Percentiles rank a stretch among this genome's conserved stretches.
Conservation (phyloP, 1,140 invertebrate genomes). For the Brachionus manjavacas region DNA sequence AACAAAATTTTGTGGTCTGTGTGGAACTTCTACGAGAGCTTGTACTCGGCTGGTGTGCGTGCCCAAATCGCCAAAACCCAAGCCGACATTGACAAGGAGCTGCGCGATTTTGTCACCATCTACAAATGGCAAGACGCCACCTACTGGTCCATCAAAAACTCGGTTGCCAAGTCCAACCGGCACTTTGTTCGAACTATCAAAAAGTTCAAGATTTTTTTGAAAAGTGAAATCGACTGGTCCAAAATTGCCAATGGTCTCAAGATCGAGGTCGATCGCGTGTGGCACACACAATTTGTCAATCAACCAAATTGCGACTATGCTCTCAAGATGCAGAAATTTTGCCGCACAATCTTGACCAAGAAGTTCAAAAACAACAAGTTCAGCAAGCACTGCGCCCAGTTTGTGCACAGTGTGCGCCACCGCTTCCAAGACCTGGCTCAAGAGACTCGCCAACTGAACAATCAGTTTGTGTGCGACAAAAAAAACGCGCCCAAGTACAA, state of each 20-base stretch:
- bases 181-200: background rate
- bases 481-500: background rate
- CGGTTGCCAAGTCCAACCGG: background rate
- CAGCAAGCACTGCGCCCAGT: background rate
- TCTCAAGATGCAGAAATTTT: background rate
- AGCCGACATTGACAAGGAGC: background rate
- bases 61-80: background rate
- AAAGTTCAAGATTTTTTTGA: background rate
- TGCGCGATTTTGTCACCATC: conserved; percentile 9
- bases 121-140: conserved; percentile 31
- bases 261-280: background rate
- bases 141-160: conserved; percentile 36
- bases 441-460: background rate
- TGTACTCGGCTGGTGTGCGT: background rate
- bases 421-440: background rate
- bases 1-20: conserved; percentile 19
- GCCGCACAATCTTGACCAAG: background rate
- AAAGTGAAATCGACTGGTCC: background rate
- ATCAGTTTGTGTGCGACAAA: background rate
- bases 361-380: background rate
- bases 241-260: background rate
- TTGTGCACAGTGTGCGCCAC: background rate
- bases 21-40: background rate
- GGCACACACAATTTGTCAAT: background rate
- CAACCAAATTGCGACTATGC: background rate